These are phyloP conservation scores for Paelopatides confundens DNA, from an alignment of 53 echinoderm and acorn worm genomes.

Conservation along the genomic window DNA sequence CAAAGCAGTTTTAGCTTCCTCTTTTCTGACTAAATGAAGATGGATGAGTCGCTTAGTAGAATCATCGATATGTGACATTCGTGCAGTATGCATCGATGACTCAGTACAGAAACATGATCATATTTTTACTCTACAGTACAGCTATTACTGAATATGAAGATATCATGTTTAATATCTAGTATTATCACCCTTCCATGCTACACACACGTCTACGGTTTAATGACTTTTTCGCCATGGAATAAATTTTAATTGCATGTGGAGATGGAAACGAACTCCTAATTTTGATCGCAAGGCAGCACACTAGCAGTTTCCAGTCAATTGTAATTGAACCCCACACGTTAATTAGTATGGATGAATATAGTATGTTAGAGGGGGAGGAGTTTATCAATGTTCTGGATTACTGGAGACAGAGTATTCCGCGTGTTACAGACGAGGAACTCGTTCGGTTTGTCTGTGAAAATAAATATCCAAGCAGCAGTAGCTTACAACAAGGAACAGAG, in stretches of 20 bases:
- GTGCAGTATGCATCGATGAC: too few relatives aligned
- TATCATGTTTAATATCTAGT: too few relatives aligned
- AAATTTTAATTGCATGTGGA: neutral
- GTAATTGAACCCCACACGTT: neutral
- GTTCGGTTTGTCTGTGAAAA: neutral
- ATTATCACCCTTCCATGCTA: too few relatives aligned
- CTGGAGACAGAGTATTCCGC: neutral
- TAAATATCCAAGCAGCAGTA: neutral
- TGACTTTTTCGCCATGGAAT: neutral
- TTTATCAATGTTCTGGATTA: neutral
- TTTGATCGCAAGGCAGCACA: neutral
- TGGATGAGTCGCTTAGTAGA: too few relatives aligned
- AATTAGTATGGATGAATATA: neutral
- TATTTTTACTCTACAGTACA: too few relatives aligned
- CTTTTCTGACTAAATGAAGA: too few relatives aligned
- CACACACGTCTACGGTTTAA: too few relatives aligned
- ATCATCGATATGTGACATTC: too few relatives aligned
- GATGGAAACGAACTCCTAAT: neutral
- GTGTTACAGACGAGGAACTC: conserved; percentile 3
- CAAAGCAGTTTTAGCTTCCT: too few relatives aligned
- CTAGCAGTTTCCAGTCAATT: neutral
- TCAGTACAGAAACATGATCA: too few relatives aligned
- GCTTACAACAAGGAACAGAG: too few relatives aligned
- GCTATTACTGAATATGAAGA: too few relatives aligned
- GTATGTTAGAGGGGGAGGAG: neutral